These are phyloP conservation scores for Aplocera efformata DNA, from an alignment of 2,888 invertebrate species.

Conservation along the genomic window DNA sequence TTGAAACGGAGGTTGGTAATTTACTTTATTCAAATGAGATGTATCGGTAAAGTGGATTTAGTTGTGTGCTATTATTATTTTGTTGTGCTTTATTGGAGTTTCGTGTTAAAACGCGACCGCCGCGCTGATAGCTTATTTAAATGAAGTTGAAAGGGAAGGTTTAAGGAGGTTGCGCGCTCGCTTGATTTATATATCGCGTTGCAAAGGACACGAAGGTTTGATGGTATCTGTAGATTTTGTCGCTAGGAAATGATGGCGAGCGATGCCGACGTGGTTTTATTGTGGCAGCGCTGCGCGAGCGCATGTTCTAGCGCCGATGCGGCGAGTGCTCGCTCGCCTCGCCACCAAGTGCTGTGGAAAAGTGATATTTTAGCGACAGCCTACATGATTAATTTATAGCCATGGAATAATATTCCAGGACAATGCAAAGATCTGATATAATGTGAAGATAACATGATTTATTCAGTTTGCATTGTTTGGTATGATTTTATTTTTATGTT, in stretches of 20 bases:
- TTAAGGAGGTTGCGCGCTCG: constrained; percentile 41
- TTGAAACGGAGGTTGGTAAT: constrained; percentile 56
- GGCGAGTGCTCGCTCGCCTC: constrained; percentile 44
- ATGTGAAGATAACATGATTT: constrained; percentile 73
- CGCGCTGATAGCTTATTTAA: constrained; percentile 69
- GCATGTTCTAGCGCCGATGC: constrained; percentile 65
- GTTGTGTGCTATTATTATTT: constrained; percentile 76
- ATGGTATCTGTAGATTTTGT: constrained; percentile 73
- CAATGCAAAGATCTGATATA: constrained; percentile 64
- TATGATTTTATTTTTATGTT: constrained; percentile 1
- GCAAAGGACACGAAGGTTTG: constrained; percentile 57
- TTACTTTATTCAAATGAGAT: constrained; percentile 76
- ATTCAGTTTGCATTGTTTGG: constrained; percentile 39
- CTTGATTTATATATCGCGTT: constrained; percentile 66
- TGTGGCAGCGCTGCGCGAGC: constrained; percentile 51
- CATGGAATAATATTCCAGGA: constrained; percentile 63
- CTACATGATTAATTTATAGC: constrained; percentile 79
- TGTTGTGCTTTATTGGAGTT: constrained; percentile 71
- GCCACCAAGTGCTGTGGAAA: constrained; percentile 50
- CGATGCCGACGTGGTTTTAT: constrained; percentile 53
- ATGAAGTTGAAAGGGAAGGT: constrained; percentile 56
- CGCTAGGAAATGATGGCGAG: constrained; percentile 72
- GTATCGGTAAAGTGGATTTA: constrained; percentile 65
- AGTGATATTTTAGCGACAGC: constrained; percentile 77
- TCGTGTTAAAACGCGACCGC: constrained; percentile 61